Conservation (phyloP, 2,113 vertebrate species). For the Austrofundulus limnaeus region DNA sequence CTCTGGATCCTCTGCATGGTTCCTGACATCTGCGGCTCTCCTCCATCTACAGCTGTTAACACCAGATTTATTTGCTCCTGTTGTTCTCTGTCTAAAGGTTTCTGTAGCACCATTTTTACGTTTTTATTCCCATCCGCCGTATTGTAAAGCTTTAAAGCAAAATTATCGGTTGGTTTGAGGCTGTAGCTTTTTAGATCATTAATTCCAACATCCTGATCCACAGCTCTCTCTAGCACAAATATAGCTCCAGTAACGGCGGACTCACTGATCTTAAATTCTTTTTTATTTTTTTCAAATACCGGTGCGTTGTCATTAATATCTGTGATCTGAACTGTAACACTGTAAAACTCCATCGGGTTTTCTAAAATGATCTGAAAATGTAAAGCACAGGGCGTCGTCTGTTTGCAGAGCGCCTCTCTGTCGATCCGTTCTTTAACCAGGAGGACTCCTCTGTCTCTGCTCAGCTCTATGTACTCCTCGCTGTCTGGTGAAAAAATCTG, state of each 20-base stretch:
- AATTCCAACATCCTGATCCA: slow-evolving; percentile 76
- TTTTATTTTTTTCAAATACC: slow-evolving; percentile 33
- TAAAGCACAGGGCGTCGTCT: slow-evolving; percentile 69
- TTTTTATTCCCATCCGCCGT: too few species aligned
- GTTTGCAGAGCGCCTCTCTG: slow-evolving; percentile 69
- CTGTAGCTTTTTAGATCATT: slow-evolving; percentile 79
- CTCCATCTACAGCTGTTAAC: too few species aligned
- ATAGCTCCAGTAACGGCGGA: slow-evolving; percentile 39
- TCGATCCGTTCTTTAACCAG: slow-evolving; percentile 64
- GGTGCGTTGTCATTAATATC: slow-evolving; percentile 80
- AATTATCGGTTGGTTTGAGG: too few species aligned
- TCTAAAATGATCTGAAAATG: slow-evolving; percentile 80
- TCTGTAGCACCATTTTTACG: too few species aligned
- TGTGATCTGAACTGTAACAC: slow-evolving; percentile 58
- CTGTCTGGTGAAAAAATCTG: slow-evolving; percentile 60
- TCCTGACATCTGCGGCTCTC: not conserved
- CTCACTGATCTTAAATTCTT: slow-evolving; percentile 67
- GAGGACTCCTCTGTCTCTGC: slow-evolving; percentile 62
- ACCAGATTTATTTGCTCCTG: too few species aligned
- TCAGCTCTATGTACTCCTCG: slow-evolving; percentile 71
- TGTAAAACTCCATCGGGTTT: slow-evolving; percentile 78
- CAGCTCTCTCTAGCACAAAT: slow-evolving; percentile 74
- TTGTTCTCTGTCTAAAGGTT: too few species aligned
- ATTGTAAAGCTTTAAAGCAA: too few species aligned
- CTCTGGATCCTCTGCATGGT: slow-evolving; percentile 2